phyloP scores from a whole-genome alignment of 2,888 invertebrate genomes.

The Calephelis perditalis region DNA sequence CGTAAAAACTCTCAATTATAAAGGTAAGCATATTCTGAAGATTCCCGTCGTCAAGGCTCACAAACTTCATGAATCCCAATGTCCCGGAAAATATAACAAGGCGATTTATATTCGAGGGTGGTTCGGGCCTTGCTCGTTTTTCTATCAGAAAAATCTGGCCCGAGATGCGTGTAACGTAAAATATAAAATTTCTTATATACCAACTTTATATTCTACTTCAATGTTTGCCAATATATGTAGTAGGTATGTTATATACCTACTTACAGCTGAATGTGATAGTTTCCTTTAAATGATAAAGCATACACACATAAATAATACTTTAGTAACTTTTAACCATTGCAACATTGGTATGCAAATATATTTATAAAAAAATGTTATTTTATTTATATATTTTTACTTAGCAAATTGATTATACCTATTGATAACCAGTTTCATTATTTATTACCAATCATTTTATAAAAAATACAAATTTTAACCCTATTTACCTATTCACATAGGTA shows the following conservation, averaged over 20 bases:
- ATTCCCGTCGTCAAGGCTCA: slow-evolving; percentile 59
- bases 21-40: slow-evolving; percentile 42
- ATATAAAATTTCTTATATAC: slow-evolving; percentile 20
- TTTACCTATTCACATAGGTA: no score
- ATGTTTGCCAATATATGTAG: background rate
- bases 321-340: no score
- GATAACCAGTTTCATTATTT: no score
- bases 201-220: background rate
- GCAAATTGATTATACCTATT: no score
- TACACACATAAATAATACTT: no score
- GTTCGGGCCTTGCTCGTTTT: slow-evolving; percentile 57
- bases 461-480: no score
- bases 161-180: slow-evolving; percentile 44
- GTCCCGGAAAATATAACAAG: slow-evolving; percentile 76
- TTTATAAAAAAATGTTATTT: no score
- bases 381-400: no score
- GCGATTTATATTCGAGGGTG: slow-evolving; percentile 72
- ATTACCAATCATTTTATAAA: no score
- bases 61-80: slow-evolving; percentile 75
- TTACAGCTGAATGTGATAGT: background rate
- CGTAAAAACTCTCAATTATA: slow-evolving; percentile 35
- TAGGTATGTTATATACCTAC: slow-evolving; percentile 2
- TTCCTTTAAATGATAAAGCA: no score
- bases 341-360: no score
- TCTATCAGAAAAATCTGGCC: slow-evolving; percentile 69